Evolutionary conservation across 1,140 invertebrate species (phyloP), one percentile per base, ranked within the genome.

Genomic region (Colletes latitarsis): DNA sequence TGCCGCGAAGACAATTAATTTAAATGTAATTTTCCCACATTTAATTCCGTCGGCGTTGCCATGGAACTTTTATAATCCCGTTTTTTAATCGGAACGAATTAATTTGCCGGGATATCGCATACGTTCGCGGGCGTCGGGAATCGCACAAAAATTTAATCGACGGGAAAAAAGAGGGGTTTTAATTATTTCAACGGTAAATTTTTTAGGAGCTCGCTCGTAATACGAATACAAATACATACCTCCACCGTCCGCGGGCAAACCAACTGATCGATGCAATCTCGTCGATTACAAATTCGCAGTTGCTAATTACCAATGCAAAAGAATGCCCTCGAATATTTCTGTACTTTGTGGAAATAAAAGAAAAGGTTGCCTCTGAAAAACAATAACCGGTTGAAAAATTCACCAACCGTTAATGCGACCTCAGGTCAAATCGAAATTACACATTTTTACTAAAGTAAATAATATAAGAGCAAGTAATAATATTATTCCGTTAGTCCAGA

Each of bases 21-120:
- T 21, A 46, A 73, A 73, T 55, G 77, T 73, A 78, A 78, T 78
- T 78, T 78, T 64, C 68, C 30, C 69, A 78, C 60, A 78, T 78
- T 72, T 78, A 73, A 78, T 64, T 78, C 60, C 58, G 39, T 21
- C 64, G 30, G 10, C 69, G 21, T 39, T 77, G 74, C 64, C 58
- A 3, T 14, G 77, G 46, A 78, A 64, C 77, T 78, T 78, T 72
- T n/a, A 64, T 55, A 43, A 19, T 57, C n/a, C 14, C n/a, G 9
- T 57, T 41, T 82, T 71, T 82, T 12, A 74, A 74, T 74, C 71
- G 19, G 68, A 84, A 84, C 68, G 62, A 84, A 85, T 80, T 84
- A 78, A 78, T 78, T 72, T 78, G 39, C 69, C 69, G 39, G 46
- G 77, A 72, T 72, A 72, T 46, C 39, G 53, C 58, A 10, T 19